Evolutionary conservation across 2,113 vertebrate species (phyloP), one percentile per base, ranked within the genome.

Genomic region (Sinocyclocheilus rhinocerous): DNA sequence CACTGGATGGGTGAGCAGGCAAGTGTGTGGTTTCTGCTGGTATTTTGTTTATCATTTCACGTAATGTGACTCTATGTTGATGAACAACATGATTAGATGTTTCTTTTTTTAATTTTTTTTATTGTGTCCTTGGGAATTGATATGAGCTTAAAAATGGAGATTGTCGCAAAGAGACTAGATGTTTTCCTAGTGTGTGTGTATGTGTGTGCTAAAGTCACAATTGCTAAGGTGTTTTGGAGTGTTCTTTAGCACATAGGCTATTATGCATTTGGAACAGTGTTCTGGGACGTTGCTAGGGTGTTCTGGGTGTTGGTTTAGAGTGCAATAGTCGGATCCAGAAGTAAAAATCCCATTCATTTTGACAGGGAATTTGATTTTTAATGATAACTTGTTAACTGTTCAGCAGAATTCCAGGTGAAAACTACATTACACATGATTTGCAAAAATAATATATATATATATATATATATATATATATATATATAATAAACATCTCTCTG

Each of bases 1-100:
- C 76, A 59, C 29, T 22, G 39, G 20, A 33, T 76, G 70, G 7
- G 57, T 81, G 88, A 55, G 81, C 65, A 39, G 33, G 65, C 52
- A 63, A 78, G 79, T 45, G 20, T 80, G 86, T 57, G 18, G 87
- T 85, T 82, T 89, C 88, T 89, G 80, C 90, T 89, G 87, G 59
- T 90, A 85, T 87, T 16, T 91, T 85, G 88, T 88, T 84, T 90
- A 88, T 88, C 72, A 87, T 87, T 65, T 75, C 75, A 80, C 75
- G 13, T 61, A 45, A 24, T 2, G 0, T 61, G 55, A 61, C 2
- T 15, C 1, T 6, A 9, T 36, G 50, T 70, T 55, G 33, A n/a
- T 55, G 15, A 61, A 29, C 22, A 42, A 20, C 69, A 26, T 11
- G 22, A 36, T 72, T 52, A 57, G 33, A 15, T 26, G 20, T 13